A percentile compares a stretch with the other conserved stretches of the same genome.
Evolutionary conservation across 1,140 invertebrate species (phyloP).

Genomic region (Eurosta solidaginis): DNA sequence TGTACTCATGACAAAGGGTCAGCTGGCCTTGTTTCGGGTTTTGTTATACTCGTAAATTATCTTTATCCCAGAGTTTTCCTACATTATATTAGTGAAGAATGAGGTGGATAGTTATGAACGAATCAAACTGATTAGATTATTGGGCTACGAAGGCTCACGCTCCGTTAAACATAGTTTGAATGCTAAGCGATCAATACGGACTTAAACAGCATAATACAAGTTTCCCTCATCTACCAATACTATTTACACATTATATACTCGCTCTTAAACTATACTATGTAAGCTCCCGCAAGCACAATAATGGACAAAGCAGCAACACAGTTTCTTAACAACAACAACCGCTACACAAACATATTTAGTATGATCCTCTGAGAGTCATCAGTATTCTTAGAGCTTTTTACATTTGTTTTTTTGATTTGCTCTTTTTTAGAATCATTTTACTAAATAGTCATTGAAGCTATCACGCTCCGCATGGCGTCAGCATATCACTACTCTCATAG

Average conservation of each 20-base stretch:
- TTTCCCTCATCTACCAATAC: no score
- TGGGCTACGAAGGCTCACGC: no score
- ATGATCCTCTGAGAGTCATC: constrained; percentile 57
- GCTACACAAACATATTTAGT: constrained; percentile 44
- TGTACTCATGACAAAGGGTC: no score
- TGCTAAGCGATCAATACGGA: no score
- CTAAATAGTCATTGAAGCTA: background rate
- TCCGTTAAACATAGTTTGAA: no score
- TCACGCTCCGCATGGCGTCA: background rate
- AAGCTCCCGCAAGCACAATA: background rate
- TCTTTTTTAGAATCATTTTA: constrained; percentile 45
- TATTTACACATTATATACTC: background rate
- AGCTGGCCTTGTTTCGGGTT: no score
- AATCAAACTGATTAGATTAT: no score
- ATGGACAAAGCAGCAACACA: background rate
- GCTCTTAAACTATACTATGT: background rate
- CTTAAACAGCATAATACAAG: no score
- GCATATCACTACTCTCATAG: background rate
- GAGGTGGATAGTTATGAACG: no score
- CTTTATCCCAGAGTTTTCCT: no score
- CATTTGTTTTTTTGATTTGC: constrained; percentile 32
- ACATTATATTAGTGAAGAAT: no score
- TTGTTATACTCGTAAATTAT: no score
- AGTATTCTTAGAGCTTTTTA: constrained; percentile 57
- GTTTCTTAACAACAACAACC: background rate